These are phyloP conservation scores for Oryzias celebensis DNA, from an alignment of 2,113 vertebrate species.

Conservation along the genomic window DNA sequence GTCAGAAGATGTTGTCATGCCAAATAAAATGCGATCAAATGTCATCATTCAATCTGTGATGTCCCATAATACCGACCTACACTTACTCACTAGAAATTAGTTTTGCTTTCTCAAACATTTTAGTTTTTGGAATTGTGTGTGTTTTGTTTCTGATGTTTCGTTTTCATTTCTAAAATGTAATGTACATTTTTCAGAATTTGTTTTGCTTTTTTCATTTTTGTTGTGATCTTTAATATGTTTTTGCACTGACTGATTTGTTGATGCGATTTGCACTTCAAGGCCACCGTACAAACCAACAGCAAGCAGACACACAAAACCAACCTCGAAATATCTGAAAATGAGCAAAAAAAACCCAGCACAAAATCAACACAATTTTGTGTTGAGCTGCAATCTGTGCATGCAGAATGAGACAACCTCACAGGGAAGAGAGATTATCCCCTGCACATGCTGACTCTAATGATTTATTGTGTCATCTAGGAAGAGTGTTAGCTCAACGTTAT, in stretches of 20 bases:
- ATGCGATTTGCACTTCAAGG: no score
- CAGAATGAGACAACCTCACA: neutral
- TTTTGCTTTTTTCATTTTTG: neutral
- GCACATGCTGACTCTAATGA: conserved; percentile 7
- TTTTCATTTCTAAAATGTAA: neutral
- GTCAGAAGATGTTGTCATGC: no score
- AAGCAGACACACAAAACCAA: neutral
- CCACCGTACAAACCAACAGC: neutral
- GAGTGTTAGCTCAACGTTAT: conserved; percentile 28
- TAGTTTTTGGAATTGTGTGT: no score
- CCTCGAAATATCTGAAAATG: neutral
- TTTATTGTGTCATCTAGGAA: conserved; percentile 16
- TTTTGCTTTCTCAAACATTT: no score
- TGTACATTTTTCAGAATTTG: neutral
- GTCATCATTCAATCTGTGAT: no score
- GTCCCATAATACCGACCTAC: no score
- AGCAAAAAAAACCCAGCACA: neutral
- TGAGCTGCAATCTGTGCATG: neutral
- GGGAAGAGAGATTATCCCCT: conserved; percentile 9
- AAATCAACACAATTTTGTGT: neutral
- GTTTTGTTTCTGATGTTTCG: no score
- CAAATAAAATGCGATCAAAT: no score
- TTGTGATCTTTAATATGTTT: neutral
- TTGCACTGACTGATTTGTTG: no score
- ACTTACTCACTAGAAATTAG: no score